Percentiles rank a stretch among this genome's conserved stretches.
These are phyloP conservation scores for Gymnoscopelus microlampas DNA, from an alignment of 2,797 vertebrate genomes.

Conservation along the genomic window DNA sequence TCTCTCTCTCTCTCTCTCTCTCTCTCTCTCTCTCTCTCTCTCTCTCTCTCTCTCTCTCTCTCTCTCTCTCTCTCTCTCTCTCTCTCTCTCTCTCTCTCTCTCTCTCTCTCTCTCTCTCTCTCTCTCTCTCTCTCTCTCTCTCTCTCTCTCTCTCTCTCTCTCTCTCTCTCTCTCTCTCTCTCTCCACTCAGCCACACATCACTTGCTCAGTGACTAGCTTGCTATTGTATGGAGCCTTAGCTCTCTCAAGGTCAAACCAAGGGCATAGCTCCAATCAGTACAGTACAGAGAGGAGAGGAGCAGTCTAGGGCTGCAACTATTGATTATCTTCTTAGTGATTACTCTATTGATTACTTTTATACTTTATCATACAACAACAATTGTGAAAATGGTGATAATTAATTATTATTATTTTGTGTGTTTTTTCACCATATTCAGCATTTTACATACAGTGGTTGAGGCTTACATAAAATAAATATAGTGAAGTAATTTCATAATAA, in stretches of 20 bases:
- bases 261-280: conserved; percentile 65
- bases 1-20: too few relatives aligned
- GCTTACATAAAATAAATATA: too few relatives aligned
- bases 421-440: too few relatives aligned
- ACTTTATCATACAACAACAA: too few relatives aligned
- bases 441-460: too few relatives aligned
- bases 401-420: too few relatives aligned
- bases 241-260: conserved; percentile 76
- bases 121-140: conserved; percentile 23
- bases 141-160: conserved; percentile 4
- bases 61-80: background rate
- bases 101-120: conserved; percentile 10
- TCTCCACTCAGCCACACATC: conserved; percentile 25
- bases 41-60: background rate
- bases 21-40: too few relatives aligned
- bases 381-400: too few relatives aligned
- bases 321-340: too few relatives aligned
- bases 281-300: background rate
- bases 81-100: background rate
- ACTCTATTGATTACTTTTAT: too few relatives aligned
- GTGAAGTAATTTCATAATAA: too few relatives aligned
- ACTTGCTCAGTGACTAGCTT: conserved; percentile 56
- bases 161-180: conserved; percentile 19
- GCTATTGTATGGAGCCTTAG: conserved; percentile 68
- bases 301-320: too few relatives aligned